Evolutionary conservation across 1,140 invertebrate species (phyloP).

Genomic region (Ceratosolen solmsi): DNA sequence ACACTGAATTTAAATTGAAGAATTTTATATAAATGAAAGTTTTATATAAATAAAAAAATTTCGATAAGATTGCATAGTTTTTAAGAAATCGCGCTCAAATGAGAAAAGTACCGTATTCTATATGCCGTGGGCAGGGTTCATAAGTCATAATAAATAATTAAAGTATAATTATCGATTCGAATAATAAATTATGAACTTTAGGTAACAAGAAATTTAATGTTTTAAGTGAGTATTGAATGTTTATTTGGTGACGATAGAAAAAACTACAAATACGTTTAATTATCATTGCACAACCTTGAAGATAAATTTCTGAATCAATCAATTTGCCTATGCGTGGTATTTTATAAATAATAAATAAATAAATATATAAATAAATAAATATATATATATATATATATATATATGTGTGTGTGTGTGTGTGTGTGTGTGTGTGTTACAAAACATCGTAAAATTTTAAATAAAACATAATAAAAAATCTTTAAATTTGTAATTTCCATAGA

Average conservation of each 20-base stretch:
- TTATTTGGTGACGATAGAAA: conserved; percentile 69
- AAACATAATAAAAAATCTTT: too few species aligned
- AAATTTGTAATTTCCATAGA: conserved; percentile 55
- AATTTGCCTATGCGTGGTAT: conserved; percentile 62
- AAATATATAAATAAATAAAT: too few species aligned
- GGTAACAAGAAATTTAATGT: conserved; percentile 61
- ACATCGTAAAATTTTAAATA: too few species aligned
- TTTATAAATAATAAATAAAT: conserved; percentile 60
- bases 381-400: too few species aligned
- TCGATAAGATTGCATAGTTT: too few species aligned
- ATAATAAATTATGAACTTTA: conserved; percentile 66
- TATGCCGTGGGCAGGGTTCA: conserved; percentile 5
- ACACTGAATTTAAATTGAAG: too few species aligned
- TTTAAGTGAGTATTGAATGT: conserved; percentile 64
- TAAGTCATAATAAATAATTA: conserved; percentile 7
- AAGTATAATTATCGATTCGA: conserved; percentile 63
- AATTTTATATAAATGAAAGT: too few species aligned
- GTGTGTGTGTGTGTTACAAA: too few species aligned
- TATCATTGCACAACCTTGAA: conserved; percentile 69
- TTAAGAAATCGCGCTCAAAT: too few species aligned
- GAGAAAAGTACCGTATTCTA: too few species aligned
- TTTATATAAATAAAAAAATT: too few species aligned
- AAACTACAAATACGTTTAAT: conserved; percentile 67
- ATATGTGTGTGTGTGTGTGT: too few species aligned
- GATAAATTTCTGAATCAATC: conserved; percentile 60